Base-by-base conservation (phyloP, 2,888 invertebrate species). In the Drosophila emarginata region DNA sequence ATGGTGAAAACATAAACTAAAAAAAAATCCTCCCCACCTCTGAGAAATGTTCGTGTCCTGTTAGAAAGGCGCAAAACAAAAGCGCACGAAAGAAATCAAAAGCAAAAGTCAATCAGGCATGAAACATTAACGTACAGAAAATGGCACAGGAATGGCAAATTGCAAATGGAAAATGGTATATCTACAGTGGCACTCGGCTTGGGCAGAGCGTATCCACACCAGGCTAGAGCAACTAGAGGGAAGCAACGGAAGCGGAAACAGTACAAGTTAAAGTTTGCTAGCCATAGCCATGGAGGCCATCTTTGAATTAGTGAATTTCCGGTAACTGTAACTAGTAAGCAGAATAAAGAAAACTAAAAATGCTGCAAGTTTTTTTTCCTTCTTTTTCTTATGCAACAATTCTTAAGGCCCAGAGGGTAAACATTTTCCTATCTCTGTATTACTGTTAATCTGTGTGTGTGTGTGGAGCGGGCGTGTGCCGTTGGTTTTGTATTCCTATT, bases 51-150 rank as follows among this genome's bases (percentile, higher is more conserved):
- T 18, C 21, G 18, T 82, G 84, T 88, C 67, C 71, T 71, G 64
- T 67, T 61, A 65, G 56, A 53, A 52, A 67, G 69, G 39, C 56
- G 56, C 70, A 66, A 77, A 75, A 87, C 86, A 81, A 89, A 87
- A 74, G 79, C 72, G 15, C 61, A 64, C 53, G 45, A 67, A 71
- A 71, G 69, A 85, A 88, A 84, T 79, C 86, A 85, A 87, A 89
- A 81, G 86, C 74, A 74, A 82, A 83, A 84, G 61, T 85, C 83
- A 84, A 89, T 84, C 89, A 89, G 86, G 83, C 83, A 87, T 89
- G 85, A 82, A 89, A 82, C 79, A 84, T 87, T 77, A 79, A 89
- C 74, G 77, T 72, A 58, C 63, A 74, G 57, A 57, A 66, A 75
- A 71, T 67, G 45, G 70, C 72, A 74, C 62, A 63, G 61, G 54